phyloP scores from a whole-genome alignment of 2,888 invertebrate species.

The Kuschelorhynchus macadamiae region DNA sequence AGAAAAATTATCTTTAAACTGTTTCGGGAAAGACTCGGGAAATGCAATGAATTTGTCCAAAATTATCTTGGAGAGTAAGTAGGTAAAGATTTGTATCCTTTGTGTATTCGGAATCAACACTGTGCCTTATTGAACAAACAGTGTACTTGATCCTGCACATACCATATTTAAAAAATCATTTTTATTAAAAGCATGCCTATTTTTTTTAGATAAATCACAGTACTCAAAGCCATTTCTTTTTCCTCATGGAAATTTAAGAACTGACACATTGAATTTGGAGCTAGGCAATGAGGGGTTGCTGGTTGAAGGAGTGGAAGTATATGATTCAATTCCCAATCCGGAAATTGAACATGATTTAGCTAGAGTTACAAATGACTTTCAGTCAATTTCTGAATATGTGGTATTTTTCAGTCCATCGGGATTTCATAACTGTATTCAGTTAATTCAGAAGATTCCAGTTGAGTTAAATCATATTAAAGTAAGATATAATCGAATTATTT shows the following conservation, averaged over 20 bases:
- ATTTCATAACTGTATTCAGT: conserved; percentile 68
- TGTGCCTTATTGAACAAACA: too few relatives aligned
- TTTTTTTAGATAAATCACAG: conserved; percentile 62
- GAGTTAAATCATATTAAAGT: conserved; percentile 59
- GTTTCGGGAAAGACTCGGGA: conserved; percentile 71
- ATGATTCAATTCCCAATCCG: conserved; percentile 71
- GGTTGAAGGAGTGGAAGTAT: conserved; percentile 71
- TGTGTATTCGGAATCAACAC: too few relatives aligned
- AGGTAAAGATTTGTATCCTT: conserved; percentile 27
- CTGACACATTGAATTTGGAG: conserved; percentile 69
- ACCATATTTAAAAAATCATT: too few relatives aligned
- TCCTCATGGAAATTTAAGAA: conserved; percentile 73
- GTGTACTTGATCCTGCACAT: too few relatives aligned
- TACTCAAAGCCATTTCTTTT: conserved; percentile 69
- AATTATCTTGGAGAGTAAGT: conserved; percentile 69
- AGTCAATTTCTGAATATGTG: conserved; percentile 69
- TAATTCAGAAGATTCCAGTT: conserved; percentile 63
- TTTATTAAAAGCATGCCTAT: too few relatives aligned
- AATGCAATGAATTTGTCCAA: conserved; percentile 71
- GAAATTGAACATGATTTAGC: conserved; percentile 68
- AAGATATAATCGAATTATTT: too few relatives aligned
- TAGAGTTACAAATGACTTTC: conserved; percentile 63
- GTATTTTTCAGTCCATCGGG: conserved; percentile 76
- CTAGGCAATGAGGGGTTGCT: conserved; percentile 66
- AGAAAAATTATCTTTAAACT: conserved; percentile 68